These are phyloP conservation scores for Platypus cylindrus DNA, from an alignment of 2,888 invertebrate genomes.

Conservation along the genomic window DNA sequence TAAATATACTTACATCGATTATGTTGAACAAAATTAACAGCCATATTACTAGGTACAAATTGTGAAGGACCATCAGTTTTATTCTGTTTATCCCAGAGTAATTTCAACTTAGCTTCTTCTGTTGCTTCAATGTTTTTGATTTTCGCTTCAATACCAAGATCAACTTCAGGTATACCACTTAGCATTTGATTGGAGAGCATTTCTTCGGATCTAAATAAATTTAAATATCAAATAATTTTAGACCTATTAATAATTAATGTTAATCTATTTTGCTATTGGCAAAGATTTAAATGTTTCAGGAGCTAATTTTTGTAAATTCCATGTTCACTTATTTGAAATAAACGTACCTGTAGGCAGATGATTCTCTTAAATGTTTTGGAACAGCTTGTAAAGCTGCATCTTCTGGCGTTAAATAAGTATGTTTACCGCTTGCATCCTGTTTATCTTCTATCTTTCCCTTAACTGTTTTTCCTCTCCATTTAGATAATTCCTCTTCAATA, in stretches of 20 bases:
- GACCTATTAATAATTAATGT: no score
- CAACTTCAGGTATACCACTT: conserved; percentile 98
- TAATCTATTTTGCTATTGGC: no score
- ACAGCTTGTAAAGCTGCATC: conserved; percentile 78
- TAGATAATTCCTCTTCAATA: conserved; percentile 78
- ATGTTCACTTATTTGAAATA: not conserved
- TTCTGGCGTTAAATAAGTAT: conserved; percentile 52
- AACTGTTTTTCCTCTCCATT: conserved; percentile 49
- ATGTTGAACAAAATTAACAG: conserved; percentile 95
- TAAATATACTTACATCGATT: conserved; percentile 64
- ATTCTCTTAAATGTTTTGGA: conserved; percentile 53
- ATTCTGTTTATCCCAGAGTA: conserved; percentile 78
- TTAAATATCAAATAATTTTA: not conserved
- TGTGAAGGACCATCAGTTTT: conserved; percentile 89
- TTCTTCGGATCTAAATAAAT: conserved; percentile 61
- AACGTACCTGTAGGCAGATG: conserved; percentile 56
- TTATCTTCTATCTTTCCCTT: no score
- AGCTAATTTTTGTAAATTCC: not conserved
- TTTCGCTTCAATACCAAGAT: conserved; percentile 97
- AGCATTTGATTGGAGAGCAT: conserved; percentile 99
- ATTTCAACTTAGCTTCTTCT: conserved; percentile 90
- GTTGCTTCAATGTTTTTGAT: conserved; percentile 98
- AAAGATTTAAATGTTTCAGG: not conserved
- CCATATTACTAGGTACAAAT: conserved; percentile 96
- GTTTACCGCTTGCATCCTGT: conserved; percentile 32